These are phyloP conservation scores for Parauchenoglanis ngamensis DNA, from an alignment of 2,797 vertebrate genomes.

Conservation along the genomic window DNA sequence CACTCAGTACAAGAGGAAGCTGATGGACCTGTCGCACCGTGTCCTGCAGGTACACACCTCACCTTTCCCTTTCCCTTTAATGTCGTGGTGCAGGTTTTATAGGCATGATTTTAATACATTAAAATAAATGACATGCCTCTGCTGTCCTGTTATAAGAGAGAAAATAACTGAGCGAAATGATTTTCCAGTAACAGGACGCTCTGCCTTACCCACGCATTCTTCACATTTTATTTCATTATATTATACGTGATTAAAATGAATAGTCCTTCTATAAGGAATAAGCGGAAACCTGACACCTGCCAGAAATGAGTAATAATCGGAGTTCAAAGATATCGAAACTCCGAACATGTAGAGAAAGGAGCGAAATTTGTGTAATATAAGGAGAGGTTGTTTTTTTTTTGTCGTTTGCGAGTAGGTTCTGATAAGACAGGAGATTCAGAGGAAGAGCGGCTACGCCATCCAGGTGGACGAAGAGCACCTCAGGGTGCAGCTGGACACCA, in stretches of 20 bases:
- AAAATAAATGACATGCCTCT: no score
- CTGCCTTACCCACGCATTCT: background rate
- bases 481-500: conserved; percentile 95
- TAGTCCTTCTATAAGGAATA: background rate
- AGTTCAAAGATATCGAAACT: background rate
- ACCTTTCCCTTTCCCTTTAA: background rate
- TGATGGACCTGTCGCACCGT: conserved; percentile 96
- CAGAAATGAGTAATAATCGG: background rate
- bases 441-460: conserved; percentile 96
- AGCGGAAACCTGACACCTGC: background rate
- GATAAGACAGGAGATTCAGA: conserved; percentile 97
- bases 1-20: conserved; percentile 95
- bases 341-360: background rate
- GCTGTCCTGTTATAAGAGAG: background rate
- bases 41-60: conserved; percentile 85
- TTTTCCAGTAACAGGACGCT: background rate
- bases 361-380: background rate
- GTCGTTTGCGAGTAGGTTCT: conserved; percentile 77
- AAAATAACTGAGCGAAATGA: background rate
- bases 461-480: conserved; percentile 97
- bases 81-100: background rate
- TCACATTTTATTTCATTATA: background rate
- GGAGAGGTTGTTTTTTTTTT: background rate
- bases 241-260: background rate
- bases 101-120: background rate